Evolutionary conservation across 37 sponge, comb jelly and placozoan species (phyloP), one percentile per base, ranked within the genome.

Genomic region (Haliclona indistincta): DNA sequence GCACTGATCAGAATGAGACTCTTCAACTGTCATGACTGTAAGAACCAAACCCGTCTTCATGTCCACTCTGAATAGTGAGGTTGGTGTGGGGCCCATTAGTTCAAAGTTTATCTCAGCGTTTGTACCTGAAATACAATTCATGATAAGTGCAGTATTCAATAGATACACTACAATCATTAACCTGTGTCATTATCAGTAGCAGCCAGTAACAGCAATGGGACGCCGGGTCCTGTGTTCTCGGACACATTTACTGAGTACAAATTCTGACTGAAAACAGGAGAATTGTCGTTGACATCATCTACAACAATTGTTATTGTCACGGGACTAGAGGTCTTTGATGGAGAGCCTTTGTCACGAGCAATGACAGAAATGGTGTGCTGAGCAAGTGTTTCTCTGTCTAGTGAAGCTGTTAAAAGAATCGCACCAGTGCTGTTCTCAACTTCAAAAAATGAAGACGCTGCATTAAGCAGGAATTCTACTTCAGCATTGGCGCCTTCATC

Each of bases 141-240:
- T 17, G 10, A 47, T 47, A 47, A 47, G 51, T 17, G 15, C 15
- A 47, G 49, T 47, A 47, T 17, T 47, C 13, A 47, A 8, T 17
- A 13, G 13, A 47, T 47, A 47, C 8, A 13, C 13, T 8, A 13
- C 49, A 17, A 47, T 47, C 49, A 47, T 17, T 58, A 58, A 58
- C 74, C 82, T 42, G 54, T 54, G 34, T 81, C 82, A 6, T 22
- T 58, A 53, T 81, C 82, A 4, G 53, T 38, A 29, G 82, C 73
- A 47, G 53, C 15, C 3, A 81, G 34, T 22, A 63, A 34, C 17
- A 81, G 38, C 38, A 81, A 4, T 2, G 70, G 64, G 2, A 49
- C 64, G 47, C 43, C 29, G 0, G 66, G n/a, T 4, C 39, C 52
- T 11, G 82, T 81, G 22, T 25, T 25, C 32, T 81, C 82, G 23